Percentiles rank a stretch among this genome's conserved stretches.
Conservation (phyloP, 2,888 invertebrate genomes). For the Sturmia bella region DNA sequence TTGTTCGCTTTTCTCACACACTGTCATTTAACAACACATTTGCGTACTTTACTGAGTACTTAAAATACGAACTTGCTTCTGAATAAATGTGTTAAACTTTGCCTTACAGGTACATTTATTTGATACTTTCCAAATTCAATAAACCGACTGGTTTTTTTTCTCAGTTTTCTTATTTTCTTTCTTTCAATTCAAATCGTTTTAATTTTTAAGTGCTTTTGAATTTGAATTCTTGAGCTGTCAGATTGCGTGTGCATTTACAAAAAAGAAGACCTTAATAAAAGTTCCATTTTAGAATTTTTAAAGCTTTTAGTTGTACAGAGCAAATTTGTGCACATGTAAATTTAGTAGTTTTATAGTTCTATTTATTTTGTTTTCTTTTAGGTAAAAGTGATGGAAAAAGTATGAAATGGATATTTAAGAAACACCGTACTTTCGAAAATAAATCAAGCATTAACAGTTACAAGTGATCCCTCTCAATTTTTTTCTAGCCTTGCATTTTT, state of each 20-base stretch:
- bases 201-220: constrained; percentile 46
- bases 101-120: constrained; percentile 45
- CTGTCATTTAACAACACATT: constrained; percentile 31
- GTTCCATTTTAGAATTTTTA: background rate
- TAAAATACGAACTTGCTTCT: constrained; percentile 33
- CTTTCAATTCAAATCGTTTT: constrained; percentile 45
- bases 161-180: constrained; percentile 7
- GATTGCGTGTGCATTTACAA: background rate
- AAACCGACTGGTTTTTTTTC: constrained; percentile 47
- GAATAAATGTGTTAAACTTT: constrained; percentile 33
- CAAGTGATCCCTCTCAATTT: too few relatives aligned
- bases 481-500: too few relatives aligned
- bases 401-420: too few relatives aligned
- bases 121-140: constrained; percentile 59
- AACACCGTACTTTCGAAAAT: too few relatives aligned
- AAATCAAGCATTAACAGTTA: too few relatives aligned
- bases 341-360: too few relatives aligned
- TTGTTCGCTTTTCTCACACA: constrained; percentile 3
- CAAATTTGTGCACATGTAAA: too few relatives aligned
- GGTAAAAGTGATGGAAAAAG: too few relatives aligned
- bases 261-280: constrained; percentile 18
- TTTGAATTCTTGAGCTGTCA: constrained; percentile 33
- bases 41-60: constrained; percentile 28
- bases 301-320: background rate
- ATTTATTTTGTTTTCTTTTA: too few relatives aligned